Conservation (phyloP, 2,113 vertebrate genomes). For the Prochilodus magdalenae region DNA sequence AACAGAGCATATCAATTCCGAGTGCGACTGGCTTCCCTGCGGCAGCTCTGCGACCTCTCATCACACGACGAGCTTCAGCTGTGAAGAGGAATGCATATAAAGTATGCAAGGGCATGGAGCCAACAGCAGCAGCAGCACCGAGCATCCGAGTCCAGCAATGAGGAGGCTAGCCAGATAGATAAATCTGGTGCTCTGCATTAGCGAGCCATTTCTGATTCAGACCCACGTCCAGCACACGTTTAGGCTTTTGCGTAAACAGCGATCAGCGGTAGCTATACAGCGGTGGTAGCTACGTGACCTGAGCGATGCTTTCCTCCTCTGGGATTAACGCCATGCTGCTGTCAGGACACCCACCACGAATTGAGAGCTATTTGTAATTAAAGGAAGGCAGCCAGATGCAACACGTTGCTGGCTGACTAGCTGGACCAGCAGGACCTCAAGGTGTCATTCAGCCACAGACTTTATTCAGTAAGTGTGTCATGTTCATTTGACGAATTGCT, state of each 20-base stretch:
- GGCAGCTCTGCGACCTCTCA: neutral
- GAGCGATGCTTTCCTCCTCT: neutral
- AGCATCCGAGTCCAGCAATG: constrained; percentile 24
- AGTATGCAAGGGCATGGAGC: neutral
- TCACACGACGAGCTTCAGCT: neutral
- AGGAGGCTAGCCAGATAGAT: constrained; percentile 13
- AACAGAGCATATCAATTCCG: neutral
- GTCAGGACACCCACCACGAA: neutral
- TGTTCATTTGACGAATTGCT: constrained; percentile 21
- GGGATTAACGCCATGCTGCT: neutral
- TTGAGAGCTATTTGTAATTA: constrained; percentile 20
- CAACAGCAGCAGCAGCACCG: neutral
- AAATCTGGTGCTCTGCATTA: constrained; percentile 3
- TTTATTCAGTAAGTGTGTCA: constrained; percentile 67
- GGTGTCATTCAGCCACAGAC: constrained; percentile 63
- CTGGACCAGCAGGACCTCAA: constrained; percentile 59
- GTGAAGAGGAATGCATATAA: neutral
- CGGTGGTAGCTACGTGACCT: neutral
- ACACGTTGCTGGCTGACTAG: constrained; percentile 73
- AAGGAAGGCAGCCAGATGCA: constrained; percentile 62
- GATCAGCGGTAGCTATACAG: neutral
- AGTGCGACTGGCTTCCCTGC: neutral
- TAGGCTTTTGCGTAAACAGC: neutral
- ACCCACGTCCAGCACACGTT: neutral
- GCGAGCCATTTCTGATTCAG: constrained; percentile 5